A percentile compares a stretch with the other conserved stretches of the same genome.
phyloP scores from a whole-genome alignment of 2,888 invertebrate genomes.

The Cheilosia scutellata region DNA sequence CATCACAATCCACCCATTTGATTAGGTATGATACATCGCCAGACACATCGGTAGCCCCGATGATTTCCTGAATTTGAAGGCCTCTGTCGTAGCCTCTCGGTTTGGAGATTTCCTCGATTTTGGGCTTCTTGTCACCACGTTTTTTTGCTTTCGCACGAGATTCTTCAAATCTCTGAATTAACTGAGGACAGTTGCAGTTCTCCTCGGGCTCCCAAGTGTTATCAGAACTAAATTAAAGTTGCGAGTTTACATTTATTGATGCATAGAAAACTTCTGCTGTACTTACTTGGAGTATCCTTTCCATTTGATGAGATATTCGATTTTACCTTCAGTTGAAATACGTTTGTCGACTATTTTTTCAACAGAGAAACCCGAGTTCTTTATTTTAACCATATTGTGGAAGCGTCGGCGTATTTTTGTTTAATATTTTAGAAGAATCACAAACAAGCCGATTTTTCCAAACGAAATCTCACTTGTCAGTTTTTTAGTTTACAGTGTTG shows the following conservation, averaged over 20 bases:
- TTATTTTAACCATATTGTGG: constrained; percentile 80
- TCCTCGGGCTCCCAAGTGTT: constrained; percentile 99
- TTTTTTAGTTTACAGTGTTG: neutral
- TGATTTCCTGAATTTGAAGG: constrained; percentile 92
- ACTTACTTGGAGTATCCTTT: constrained; percentile 90
- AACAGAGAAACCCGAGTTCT: constrained; percentile 91
- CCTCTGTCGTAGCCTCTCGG: constrained; percentile 91
- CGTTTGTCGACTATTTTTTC: constrained; percentile 95
- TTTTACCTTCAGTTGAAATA: constrained; percentile 87
- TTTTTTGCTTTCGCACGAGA: constrained; percentile 86
- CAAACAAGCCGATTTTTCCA: neutral
- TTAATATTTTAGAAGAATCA: neutral
- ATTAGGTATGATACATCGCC: constrained; percentile 95
- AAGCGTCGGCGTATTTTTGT: neutral
- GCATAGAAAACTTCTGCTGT: neutral
- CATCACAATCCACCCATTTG: constrained; percentile 91
- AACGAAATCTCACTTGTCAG: neutral
- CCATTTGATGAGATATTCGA: constrained; percentile 91
- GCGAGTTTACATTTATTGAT: neutral
- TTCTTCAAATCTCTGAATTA: constrained; percentile 93
- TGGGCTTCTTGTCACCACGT: constrained; percentile 84
- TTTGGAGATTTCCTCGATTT: constrained; percentile 86
- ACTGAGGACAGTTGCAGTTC: constrained; percentile 95
- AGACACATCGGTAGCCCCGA: constrained; percentile 95
- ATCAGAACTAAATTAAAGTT: constrained; percentile 87